These are phyloP conservation scores for Schizopygopsis pylzovi DNA, from an alignment of 2,797 vertebrate genomes.

Conservation along the genomic window DNA sequence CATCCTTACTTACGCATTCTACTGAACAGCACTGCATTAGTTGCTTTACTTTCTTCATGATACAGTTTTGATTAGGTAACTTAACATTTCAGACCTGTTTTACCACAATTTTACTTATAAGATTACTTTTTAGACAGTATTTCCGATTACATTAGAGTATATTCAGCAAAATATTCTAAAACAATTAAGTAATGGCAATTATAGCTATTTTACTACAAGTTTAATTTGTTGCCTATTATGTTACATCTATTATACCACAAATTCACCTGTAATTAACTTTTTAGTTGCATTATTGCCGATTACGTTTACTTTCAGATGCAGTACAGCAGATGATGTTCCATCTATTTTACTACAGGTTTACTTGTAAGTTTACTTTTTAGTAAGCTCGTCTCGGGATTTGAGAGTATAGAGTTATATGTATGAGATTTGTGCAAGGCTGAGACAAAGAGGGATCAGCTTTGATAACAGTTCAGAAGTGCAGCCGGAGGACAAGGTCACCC, in stretches of 20 bases:
- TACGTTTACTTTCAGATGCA: neutral
- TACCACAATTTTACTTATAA: neutral
- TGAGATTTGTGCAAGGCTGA: conserved; percentile 4
- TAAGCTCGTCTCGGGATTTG: neutral
- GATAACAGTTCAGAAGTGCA: conserved; percentile 51
- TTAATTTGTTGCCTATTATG: neutral
- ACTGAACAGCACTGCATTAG: neutral
- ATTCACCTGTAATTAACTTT: neutral
- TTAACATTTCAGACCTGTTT: neutral
- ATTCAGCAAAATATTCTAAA: neutral
- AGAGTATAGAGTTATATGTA: neutral
- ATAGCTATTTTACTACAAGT: neutral
- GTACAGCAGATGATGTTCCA: neutral
- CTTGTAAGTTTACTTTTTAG: neutral
- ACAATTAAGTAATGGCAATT: neutral
- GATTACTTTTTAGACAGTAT: neutral
- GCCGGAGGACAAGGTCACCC: conserved; percentile 55
- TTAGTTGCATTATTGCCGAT: neutral
- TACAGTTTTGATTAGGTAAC: neutral
- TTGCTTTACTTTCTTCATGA: neutral
- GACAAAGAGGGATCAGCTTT: conserved; percentile 29
- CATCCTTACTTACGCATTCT: neutral
- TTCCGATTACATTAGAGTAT: neutral
- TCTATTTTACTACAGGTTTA: neutral
- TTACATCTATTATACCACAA: neutral